Base-by-base conservation (phyloP, 2,888 invertebrate genomes). In the Atethmia centrago region DNA sequence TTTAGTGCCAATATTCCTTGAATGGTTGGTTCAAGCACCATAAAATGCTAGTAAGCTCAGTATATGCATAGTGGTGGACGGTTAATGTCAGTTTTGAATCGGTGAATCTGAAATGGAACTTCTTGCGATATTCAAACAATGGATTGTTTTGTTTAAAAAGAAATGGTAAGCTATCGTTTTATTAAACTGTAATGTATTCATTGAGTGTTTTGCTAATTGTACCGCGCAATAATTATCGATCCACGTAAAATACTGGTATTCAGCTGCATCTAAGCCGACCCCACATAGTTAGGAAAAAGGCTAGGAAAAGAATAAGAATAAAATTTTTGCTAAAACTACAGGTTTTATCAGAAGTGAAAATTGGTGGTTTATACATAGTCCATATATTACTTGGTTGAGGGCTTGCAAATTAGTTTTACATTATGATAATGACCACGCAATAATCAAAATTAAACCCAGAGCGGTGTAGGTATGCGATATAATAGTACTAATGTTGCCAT, bases 1-100 rank as follows among this genome's bases (percentile, higher is more conserved):
- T 45, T n/a, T 79, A 79, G n/a, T 42, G n/a, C 10, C 79, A 0
- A 28, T 79, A 28, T 19, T 71, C 8, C 10, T 71, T 8, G 28
- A 59, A 12, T 36, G 49, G 42, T 59, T 79, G 21, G 3, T 5
- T 21, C 49, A 58, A 28, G 19, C 19, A n/a, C 36, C 51, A 31
- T 79, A 36, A 69, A 45, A 28, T 25, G 4, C 14, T 74, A 36
- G 7, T 71, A 53, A 14, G 7, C 2, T 19, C 28, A n/a, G 12
- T 28, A 28, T 19, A 42, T 9, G 7, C 7, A 14, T 47, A 25
- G 5, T 2, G 14, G 14, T 40, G n/a, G 9, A 31, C 0, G 3
- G 21, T 10, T 28, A 0, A 25, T 40, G 14, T 16, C 8, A 25
- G 12, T 31, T 51, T 21, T 5, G 2, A 45, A 25, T 31, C 10